phyloP scores from a whole-genome alignment of 2,888 invertebrate species.

The Athripsodes cinereus region DNA sequence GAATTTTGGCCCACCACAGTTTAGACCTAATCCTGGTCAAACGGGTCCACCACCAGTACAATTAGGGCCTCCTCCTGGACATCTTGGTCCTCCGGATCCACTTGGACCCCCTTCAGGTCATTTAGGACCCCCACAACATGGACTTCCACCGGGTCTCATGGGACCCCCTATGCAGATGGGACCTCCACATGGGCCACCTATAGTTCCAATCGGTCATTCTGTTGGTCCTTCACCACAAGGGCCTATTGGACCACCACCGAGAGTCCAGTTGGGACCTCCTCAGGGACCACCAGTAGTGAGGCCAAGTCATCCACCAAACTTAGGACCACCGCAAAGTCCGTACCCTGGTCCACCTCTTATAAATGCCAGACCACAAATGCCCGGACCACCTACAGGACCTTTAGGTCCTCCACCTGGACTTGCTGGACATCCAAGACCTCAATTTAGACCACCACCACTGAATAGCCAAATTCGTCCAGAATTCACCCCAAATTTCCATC shows the following conservation, averaged over 20 bases:
- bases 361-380: too few relatives aligned
- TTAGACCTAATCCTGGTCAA: background rate
- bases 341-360: too few relatives aligned
- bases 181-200: background rate
- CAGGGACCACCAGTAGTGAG: background rate
- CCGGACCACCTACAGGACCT: too few relatives aligned
- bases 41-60: background rate
- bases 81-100: background rate
- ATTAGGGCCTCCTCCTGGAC: background rate
- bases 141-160: constrained; percentile 3
- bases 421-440: background rate
- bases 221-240: background rate
- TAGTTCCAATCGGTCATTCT: background rate
- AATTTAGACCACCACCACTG: background rate
- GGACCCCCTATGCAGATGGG: background rate
- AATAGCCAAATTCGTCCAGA: background rate
- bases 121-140: background rate
- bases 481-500: background rate
- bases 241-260: background rate
- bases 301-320: background rate
- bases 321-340: background rate
- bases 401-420: background rate
- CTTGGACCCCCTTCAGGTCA: constrained; percentile 7
- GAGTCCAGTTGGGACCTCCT: background rate
- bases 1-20: background rate